Base-by-base conservation (phyloP, 2,113 vertebrate species). In the Octodon degus region DNA sequence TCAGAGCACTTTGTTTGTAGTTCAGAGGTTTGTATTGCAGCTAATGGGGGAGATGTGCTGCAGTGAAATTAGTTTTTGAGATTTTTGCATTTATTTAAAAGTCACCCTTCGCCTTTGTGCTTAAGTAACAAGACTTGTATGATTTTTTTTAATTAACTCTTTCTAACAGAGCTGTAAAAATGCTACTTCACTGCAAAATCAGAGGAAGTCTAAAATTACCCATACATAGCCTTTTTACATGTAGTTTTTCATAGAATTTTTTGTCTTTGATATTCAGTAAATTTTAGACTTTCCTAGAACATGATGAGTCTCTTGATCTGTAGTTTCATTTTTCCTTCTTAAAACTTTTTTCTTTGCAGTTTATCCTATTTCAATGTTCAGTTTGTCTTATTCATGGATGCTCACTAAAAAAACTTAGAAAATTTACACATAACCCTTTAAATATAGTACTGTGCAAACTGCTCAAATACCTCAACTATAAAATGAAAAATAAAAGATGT, bases 1-100 rank as follows among this genome's bases (percentile, higher is more conserved):
- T 96, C 63, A 76, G 32, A 88, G n/a, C 5, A 65, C 65, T 79
- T 76, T 40, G 22, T 53, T 86, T 68, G 12, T 55, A 91, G 30
- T 63, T 81, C 30, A 62, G 62, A 79, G 30, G 68, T 90, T 62
- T 65, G 77, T 50, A 76, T 62, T 84, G 34, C 83, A 72, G 79
- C 76, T 7, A 43, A 40, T 80, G 22, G 40, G 11, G 77, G 74
- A 68, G 40, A 86, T 58, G 14, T 32, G 32, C 34, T 91, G 1
- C 19, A 30, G 20, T 77, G 32, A 50, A 80, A 70, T 83, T 86
- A 89, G 76, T 95, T 91, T 70, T 40, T 77, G 50, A 89, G 30
- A 93, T 37, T 34, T 76, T 95, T 93, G n/a, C 50, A 50, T 92
- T 90, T 53, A 47, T 95, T 93, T 77, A 83, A 76, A 76, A 81